These are phyloP conservation scores for Meriones psammophilus DNA, from an alignment of 2,797 vertebrate species.

Conservation along the genomic window DNA sequence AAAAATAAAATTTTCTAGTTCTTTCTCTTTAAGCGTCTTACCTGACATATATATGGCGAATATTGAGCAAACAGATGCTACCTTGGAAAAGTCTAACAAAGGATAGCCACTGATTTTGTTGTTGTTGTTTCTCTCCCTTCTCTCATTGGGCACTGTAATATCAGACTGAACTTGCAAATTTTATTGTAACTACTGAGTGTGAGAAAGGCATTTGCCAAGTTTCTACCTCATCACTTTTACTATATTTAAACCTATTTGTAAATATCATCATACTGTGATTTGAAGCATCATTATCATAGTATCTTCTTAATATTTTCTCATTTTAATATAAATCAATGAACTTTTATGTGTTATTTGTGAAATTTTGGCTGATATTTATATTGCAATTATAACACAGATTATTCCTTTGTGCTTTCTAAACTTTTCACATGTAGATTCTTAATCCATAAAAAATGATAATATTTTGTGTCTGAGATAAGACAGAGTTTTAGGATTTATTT, in stretches of 20 bases:
- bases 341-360: neutral
- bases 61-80: neutral
- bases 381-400: neutral
- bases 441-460: neutral
- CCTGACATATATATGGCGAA: neutral
- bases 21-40: neutral
- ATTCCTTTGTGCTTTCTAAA: neutral
- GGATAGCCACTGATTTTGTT: neutral
- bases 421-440: neutral
- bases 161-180: neutral
- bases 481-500: neutral
- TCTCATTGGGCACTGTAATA: neutral
- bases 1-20: neutral
- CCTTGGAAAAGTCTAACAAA: neutral
- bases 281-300: neutral
- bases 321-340: neutral
- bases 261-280: neutral
- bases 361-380: neutral
- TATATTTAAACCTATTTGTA: neutral
- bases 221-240: neutral
- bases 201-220: neutral
- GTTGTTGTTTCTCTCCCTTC: neutral
- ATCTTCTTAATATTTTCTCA: neutral
- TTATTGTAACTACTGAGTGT: neutral
- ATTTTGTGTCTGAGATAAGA: neutral